Evolutionary conservation across 2,113 vertebrate species (phyloP), one percentile per base, ranked within the genome.

Genomic region (Nanorana parkeri): DNA sequence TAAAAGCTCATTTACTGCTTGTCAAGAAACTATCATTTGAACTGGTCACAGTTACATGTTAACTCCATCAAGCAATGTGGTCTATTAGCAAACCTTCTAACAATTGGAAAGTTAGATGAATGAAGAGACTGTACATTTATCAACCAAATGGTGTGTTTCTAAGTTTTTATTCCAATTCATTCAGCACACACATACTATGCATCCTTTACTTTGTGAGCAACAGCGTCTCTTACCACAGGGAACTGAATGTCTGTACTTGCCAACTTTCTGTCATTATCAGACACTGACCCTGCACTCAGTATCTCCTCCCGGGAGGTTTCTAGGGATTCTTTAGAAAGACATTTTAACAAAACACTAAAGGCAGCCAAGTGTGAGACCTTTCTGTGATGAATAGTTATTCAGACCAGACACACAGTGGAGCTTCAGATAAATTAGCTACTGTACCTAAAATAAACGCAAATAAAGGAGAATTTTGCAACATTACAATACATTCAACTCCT

Each of bases 251-350:
- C 60, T 17, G 60, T 61, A 69, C 68, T 72, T 72, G 78, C 68
- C 68, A 81, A 81, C 36, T 81, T 73, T 81, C 78, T 72, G 68
- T 81, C 67, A 81, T 81, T 81, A 81, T 81, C 58, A 81, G 68
- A 54, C 78, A 72, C 68, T 81, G 78, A 81, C 78, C 78, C 78
- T 81, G 78, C 23, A 51, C 36, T 72, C 20, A 23, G 78, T 66
- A 54, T 71, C 68, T 69, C 56, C 32, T 60, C 68, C 68, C 56
- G 41, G 78, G 78, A 72, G 78, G 52, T 36, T 63, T 64, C 29
- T 7, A 60, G 63, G 68, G 68, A 72, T 52, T 81, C 67, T 81
- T 81, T 32, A 52, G 56, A 81, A 81, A 81, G 68, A 81, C 36
- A 64, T 81, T 56, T 72, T 72, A 81, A 72, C 67, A 81, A 81